phyloP scores from a whole-genome alignment of 2,888 invertebrate genomes.

The Eupithecia centaureata region DNA sequence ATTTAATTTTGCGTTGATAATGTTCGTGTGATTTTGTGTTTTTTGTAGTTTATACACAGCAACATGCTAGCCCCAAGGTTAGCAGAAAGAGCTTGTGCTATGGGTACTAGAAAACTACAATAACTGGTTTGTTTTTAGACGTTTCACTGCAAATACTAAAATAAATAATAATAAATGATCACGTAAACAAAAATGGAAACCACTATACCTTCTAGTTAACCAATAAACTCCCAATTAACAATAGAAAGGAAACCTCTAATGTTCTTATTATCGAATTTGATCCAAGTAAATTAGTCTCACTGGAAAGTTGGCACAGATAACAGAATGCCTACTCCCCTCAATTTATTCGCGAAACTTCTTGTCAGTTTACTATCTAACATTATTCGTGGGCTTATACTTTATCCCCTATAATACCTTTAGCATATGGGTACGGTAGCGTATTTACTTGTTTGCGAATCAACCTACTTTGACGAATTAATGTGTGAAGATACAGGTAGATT shows the following conservation, averaged over 20 bases:
- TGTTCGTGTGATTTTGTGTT: too few species aligned
- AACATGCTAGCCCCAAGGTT: too few species aligned
- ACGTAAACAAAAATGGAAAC: too few species aligned
- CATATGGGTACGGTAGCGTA: constrained; percentile 56
- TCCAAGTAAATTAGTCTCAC: constrained; percentile 33
- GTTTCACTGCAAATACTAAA: too few species aligned
- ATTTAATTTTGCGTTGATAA: too few species aligned
- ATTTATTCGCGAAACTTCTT: constrained; percentile 74
- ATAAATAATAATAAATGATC: too few species aligned
- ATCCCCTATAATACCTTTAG: constrained; percentile 61
- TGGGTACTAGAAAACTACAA: too few species aligned
- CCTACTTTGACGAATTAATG: constrained; percentile 43
- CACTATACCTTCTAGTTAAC: not conserved
- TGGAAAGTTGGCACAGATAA: constrained; percentile 40
- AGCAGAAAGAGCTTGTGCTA: too few species aligned
- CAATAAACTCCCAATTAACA: not conserved
- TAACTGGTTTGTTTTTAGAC: too few species aligned
- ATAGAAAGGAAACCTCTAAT: constrained; percentile 19
- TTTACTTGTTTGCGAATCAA: constrained; percentile 57
- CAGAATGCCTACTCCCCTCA: constrained; percentile 51
- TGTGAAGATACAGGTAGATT: not conserved
- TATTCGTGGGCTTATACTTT: constrained; percentile 63
- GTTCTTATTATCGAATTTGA: constrained; percentile 34
- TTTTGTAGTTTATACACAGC: too few species aligned
- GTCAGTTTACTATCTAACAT: constrained; percentile 65